Percentiles rank a stretch among this genome's conserved stretches.
Evolutionary conservation across 2,888 invertebrate genomes (phyloP).

Genomic region (Acanthopleura granulata): DNA sequence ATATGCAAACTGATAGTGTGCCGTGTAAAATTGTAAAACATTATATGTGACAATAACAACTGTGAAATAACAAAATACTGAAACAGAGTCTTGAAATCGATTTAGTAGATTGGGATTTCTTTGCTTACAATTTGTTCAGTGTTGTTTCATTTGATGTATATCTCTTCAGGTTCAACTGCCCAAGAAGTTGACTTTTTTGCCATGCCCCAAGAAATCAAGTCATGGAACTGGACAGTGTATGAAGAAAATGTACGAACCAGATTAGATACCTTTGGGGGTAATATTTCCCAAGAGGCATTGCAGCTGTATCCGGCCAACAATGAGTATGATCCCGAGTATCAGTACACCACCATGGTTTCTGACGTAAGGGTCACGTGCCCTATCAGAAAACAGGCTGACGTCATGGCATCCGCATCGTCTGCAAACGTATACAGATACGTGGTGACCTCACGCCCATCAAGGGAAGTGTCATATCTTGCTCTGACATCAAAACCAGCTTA

Average conservation of each 20-base stretch:
- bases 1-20: too few relatives aligned
- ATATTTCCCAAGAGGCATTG: slow-evolving; percentile 38
- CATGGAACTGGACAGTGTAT: slow-evolving; percentile 53
- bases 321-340: slow-evolving; percentile 44
- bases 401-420: slow-evolving; percentile 35
- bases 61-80: too few relatives aligned
- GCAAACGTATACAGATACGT: slow-evolving; percentile 53
- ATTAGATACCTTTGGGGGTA: slow-evolving; percentile 47
- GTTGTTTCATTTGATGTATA: neutral
- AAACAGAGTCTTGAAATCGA: too few relatives aligned
- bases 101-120: too few relatives aligned
- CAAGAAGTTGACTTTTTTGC: slow-evolving; percentile 55
- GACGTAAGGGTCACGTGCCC: slow-evolving; percentile 58
- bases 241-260: slow-evolving; percentile 46
- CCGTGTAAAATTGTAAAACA: too few relatives aligned
- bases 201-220: slow-evolving; percentile 37
- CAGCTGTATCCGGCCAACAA: slow-evolving; percentile 39
- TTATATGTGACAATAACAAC: too few relatives aligned
- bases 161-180: slow-evolving; percentile 46
- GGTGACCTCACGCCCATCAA: slow-evolving; percentile 45
- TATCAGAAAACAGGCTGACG: slow-evolving; percentile 40
- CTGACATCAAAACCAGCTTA: slow-evolving; percentile 31
- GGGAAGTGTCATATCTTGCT: slow-evolving; percentile 36
- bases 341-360: slow-evolving; percentile 57
- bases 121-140: too few relatives aligned